Percentiles rank a stretch among this genome's conserved stretches.
phyloP scores from a whole-genome alignment of 2,113 vertebrate species.

The Podocnemis expansa region DNA sequence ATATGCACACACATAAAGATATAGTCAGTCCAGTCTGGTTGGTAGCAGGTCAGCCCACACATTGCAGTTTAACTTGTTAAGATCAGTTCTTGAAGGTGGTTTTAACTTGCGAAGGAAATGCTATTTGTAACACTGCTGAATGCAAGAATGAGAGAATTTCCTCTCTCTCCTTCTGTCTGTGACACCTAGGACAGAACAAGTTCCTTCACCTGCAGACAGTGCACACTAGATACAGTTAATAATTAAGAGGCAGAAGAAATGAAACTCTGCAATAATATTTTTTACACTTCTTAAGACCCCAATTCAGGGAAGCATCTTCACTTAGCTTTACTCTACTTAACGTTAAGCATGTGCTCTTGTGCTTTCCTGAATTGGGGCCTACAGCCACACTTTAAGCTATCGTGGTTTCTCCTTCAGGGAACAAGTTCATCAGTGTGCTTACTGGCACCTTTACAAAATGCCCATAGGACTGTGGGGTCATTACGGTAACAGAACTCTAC shows the following conservation, averaged over 20 bases:
- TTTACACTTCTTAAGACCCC: not conserved
- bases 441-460: not conserved
- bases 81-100: not conserved
- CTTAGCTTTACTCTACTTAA: not conserved
- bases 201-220: not conserved
- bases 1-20: not conserved
- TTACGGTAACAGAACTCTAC: not conserved
- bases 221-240: not conserved
- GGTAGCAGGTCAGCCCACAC: not conserved
- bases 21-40: not conserved
- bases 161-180: not conserved
- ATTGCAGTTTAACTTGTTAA: not conserved
- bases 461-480: not conserved
- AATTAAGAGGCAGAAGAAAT: not conserved
- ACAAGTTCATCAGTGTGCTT: not conserved
- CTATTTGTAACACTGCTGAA: not conserved
- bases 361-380: not conserved
- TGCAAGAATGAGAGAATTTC: not conserved
- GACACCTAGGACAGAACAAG: not conserved
- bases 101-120: not conserved
- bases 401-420: not conserved
- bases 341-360: not conserved
- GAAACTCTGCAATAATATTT: not conserved
- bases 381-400: not conserved
- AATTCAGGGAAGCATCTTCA: not conserved